These are phyloP conservation scores for Lampropteryx suffumata DNA, from an alignment of 2,888 invertebrate genomes.

Conservation along the genomic window DNA sequence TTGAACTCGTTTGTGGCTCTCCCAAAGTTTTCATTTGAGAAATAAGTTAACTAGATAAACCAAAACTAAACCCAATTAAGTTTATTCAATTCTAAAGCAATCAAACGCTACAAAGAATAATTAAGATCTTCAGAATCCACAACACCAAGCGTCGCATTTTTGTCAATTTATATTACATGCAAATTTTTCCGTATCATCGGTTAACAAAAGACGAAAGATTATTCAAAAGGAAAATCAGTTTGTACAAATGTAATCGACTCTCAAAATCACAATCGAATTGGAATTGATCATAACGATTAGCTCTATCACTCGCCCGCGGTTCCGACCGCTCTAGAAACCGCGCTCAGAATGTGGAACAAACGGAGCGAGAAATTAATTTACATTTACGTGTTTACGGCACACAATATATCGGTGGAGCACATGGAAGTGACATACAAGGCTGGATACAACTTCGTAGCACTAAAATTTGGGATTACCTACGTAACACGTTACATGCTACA, in stretches of 20 bases:
- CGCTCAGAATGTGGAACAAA: conserved; percentile 4
- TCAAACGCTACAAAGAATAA: no score
- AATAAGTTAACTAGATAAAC: conserved; percentile 8
- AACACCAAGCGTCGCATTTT: no score
- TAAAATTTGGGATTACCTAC: no score
- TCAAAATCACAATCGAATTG: conserved; percentile 50
- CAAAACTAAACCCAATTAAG: background rate
- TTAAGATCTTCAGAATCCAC: no score
- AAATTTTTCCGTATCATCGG: background rate
- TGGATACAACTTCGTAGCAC: no score
- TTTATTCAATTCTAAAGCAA: no score
- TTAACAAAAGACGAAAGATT: background rate
- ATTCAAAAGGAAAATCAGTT: conserved; percentile 17
- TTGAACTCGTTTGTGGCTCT: conserved; percentile 20
- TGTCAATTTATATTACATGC: no score
- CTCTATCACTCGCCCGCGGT: conserved; percentile 38
- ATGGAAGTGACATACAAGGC: no score
- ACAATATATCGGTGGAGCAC: no score
- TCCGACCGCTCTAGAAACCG: background rate
- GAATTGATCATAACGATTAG: conserved; percentile 52
- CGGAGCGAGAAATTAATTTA: conserved; percentile 10
- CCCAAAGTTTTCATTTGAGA: conserved; percentile 10
- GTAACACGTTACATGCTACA: no score
- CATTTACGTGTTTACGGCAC: background rate
- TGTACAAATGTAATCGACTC: conserved; percentile 50